Conservation (phyloP, 2,888 invertebrate genomes). For the Agrochola lychnidis region DNA sequence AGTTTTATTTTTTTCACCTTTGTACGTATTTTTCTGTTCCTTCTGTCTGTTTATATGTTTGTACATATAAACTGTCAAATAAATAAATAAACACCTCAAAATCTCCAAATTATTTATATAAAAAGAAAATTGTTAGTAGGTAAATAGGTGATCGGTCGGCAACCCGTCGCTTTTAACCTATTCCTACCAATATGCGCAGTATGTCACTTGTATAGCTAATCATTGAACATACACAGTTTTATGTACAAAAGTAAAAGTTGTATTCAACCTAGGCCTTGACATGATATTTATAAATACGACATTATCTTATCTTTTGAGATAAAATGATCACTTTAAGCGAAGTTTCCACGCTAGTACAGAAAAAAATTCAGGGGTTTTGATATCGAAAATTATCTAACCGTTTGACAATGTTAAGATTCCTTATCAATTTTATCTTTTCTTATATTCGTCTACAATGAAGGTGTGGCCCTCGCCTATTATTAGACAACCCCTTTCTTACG, state of each 20-base stretch:
- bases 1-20: too few relatives aligned
- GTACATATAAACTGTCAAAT: too few relatives aligned
- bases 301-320: slow-evolving; percentile 49
- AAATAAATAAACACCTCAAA: too few relatives aligned
- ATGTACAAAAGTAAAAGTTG: slow-evolving; percentile 43
- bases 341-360: slow-evolving; percentile 2
- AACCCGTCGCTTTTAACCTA: background rate
- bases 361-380: background rate
- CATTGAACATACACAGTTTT: slow-evolving; percentile 4
- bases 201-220: background rate
- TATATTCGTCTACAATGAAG: slow-evolving; percentile 4
- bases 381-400: slow-evolving; percentile 13
- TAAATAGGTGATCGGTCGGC: background rate
- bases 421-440: slow-evolving; percentile 14
- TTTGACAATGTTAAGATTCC: slow-evolving; percentile 15
- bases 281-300: slow-evolving; percentile 45
- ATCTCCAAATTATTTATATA: background rate
- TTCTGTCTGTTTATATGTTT: too few relatives aligned
- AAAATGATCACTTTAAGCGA: slow-evolving; percentile 10
- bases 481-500: background rate
- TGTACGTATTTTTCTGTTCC: too few relatives aligned
- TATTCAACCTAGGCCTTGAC: slow-evolving; percentile 56
- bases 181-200: background rate
- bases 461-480: slow-evolving; percentile 3
- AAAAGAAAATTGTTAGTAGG: background rate